These are phyloP conservation scores for Coregonus clupeaformis DNA, from an alignment of 2,113 vertebrate species.

Conservation along the genomic window DNA sequence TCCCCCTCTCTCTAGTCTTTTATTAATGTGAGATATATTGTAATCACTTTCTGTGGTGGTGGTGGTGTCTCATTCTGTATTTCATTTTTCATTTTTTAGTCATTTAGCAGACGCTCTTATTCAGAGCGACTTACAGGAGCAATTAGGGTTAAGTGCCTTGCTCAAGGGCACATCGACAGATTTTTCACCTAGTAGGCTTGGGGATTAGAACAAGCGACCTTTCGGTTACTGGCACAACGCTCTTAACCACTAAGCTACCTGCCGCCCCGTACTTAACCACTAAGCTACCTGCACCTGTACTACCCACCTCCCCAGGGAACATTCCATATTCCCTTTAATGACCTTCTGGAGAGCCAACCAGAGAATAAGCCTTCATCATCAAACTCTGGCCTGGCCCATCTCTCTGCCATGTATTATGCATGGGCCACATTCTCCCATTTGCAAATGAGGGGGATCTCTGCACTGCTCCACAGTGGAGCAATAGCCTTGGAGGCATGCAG, in stretches of 20 bases:
- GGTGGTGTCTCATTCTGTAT: neutral
- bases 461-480: neutral
- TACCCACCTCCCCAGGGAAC: neutral
- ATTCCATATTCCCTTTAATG: constrained; percentile 26
- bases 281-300: too few species aligned
- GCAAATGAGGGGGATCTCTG: constrained; percentile 12
- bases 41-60: constrained; percentile 2
- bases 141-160: too few species aligned
- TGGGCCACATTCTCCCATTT: neutral
- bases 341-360: neutral
- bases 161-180: too few species aligned
- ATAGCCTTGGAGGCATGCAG: too few species aligned
- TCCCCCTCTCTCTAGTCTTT: neutral
- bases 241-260: too few species aligned
- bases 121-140: too few species aligned
- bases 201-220: too few species aligned
- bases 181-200: too few species aligned
- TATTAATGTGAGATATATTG: neutral
- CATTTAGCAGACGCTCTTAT: too few species aligned
- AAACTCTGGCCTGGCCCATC: constrained; percentile 5
- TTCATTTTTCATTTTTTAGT: too few species aligned
- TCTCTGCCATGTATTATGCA: constrained; percentile 35
- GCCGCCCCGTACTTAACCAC: too few species aligned
- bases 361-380: constrained; percentile 12
- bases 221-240: too few species aligned